Base-by-base conservation (phyloP, 2,888 invertebrate genomes). In the Meandrusa payeni region DNA sequence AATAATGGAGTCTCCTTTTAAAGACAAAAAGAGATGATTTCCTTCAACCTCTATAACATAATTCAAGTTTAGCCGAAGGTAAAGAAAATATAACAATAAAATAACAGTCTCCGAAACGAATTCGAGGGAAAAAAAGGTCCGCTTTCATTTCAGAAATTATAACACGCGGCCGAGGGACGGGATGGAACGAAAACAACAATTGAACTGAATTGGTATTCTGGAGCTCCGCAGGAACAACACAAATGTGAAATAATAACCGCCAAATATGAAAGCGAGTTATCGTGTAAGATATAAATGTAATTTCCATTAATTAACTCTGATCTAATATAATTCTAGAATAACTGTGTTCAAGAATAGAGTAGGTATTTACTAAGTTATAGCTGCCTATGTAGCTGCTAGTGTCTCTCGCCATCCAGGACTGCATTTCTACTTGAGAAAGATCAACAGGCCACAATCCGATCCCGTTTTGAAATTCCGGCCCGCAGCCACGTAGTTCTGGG, bases 131-230 rank as follows among this genome's bases (percentile, higher is more conserved):
- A 48, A 48, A 52, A 52, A 40, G 39, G 51, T 43, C 34, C 47
- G 50, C 47, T 54, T 48, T 51, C 55, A 48, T 58, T 46, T 47
- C 45, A 48, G 47, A 47, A 54, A 56, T 54, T 56, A 54, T 52
- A 53, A 49, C 40, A 23, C 41, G 44, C 44, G 47, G 36, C 34
- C 38, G 38, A 38, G 36, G 44, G 42, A 47, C 46, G 46, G 47
- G 57, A 66, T 66, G 63, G 61, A 71, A 64, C 53, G 61, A 66
- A 66, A 68, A 68, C 57, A 64, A 62, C 57, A 60, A 64, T 57
- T 52, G 54, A 52, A 54, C 57, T 50, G 54, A 67, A 72, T 70
- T 69, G 64, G 62, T 69, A 69, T 71, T 72, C 61, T 59, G 57
- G 53, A 60, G 61, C 54, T 52, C 50, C 54, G 57, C 54, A 46